Conservation (phyloP, 2,113 vertebrate genomes). For the Gobio gobio region DNA sequence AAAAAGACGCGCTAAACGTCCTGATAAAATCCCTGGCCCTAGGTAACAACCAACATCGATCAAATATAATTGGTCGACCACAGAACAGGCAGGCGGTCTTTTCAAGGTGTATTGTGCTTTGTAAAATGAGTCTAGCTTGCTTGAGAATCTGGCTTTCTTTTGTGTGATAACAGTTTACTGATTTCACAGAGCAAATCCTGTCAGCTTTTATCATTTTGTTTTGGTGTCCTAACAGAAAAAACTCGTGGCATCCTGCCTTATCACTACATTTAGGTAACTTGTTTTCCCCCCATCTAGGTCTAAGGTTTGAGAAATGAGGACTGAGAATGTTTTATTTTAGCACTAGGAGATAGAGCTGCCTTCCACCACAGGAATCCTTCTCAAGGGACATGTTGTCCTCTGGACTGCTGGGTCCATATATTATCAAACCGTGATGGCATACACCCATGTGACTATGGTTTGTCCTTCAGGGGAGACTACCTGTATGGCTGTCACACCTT, state of each 20-base stretch:
- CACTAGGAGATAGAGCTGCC: background rate
- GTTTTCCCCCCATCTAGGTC: background rate
- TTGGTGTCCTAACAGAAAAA: background rate
- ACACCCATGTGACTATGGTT: background rate
- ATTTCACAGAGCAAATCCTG: conserved; percentile 13
- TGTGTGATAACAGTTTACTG: conserved; percentile 17
- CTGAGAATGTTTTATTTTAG: conserved; percentile 40
- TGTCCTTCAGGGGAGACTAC: conserved; percentile 38
- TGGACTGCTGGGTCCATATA: conserved; percentile 39
- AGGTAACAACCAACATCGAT: conserved; percentile 42
- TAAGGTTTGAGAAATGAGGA: conserved; percentile 22
- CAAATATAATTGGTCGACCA: conserved; percentile 54
- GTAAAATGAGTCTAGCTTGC: conserved; percentile 4
- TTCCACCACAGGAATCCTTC: conserved; percentile 23
- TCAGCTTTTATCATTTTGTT: background rate
- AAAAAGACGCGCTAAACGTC: background rate
- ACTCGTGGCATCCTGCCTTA: background rate
- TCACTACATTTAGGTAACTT: conserved; percentile 1
- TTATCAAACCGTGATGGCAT: background rate
- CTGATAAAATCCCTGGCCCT: conserved; percentile 4
- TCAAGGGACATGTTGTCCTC: conserved; percentile 5
- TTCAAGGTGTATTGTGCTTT: background rate
- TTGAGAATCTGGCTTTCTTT: conserved; percentile 14
- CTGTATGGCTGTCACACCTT: conserved; percentile 25
- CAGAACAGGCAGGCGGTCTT: conserved; percentile 35